Conservation (phyloP, 2,797 vertebrate genomes). For the Muscicapa comitata region DNA sequence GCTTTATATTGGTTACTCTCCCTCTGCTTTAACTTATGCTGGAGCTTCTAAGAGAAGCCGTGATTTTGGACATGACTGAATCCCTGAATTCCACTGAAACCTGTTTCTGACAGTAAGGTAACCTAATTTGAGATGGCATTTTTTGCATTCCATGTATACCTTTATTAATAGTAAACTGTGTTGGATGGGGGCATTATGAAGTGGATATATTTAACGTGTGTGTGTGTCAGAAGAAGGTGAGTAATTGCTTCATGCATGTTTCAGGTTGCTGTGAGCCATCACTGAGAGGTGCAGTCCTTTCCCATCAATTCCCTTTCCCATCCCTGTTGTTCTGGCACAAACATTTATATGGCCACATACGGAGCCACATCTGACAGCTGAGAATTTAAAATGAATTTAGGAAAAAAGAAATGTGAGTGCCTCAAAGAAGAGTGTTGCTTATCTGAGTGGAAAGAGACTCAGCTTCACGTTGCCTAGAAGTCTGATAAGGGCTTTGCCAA, state of each 20-base stretch:
- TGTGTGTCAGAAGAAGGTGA: not conserved
- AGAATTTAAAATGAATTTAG: not conserved
- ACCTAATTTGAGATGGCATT: not conserved
- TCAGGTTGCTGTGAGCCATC: not conserved
- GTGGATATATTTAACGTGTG: not conserved
- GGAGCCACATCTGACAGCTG: not conserved
- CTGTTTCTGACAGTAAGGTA: not conserved
- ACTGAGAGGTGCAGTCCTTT: not conserved
- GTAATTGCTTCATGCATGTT: not conserved
- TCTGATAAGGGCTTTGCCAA: conserved; percentile 16
- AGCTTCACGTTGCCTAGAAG: not conserved
- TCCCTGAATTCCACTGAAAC: not conserved
- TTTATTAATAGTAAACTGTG: not conserved
- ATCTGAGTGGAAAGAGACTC: not conserved
- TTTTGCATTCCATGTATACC: not conserved
- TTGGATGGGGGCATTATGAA: not conserved
- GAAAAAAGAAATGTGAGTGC: not conserved
- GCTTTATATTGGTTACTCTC: not conserved
- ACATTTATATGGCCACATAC: not conserved
- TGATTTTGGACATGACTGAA: not conserved
- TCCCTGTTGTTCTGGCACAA: not conserved
- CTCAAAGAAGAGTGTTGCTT: not conserved
- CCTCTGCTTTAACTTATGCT: not conserved
- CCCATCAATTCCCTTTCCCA: not conserved
- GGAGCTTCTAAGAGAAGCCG: not conserved